phyloP scores from a whole-genome alignment of 1,140 invertebrate genomes.

The Nasonia longicornis region DNA sequence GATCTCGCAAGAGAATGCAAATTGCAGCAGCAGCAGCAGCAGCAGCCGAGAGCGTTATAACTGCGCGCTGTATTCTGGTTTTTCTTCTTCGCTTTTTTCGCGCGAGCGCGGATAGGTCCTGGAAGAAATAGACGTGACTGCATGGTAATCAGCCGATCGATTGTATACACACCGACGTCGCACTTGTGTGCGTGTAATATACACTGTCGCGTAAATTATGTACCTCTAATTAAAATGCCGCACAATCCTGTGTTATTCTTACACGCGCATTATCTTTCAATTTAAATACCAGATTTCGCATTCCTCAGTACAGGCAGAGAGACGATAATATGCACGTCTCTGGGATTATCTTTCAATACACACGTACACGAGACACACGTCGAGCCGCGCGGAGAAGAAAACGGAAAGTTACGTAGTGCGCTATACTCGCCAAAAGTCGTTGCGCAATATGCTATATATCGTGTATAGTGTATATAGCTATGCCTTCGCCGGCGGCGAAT shows the following conservation, averaged over 20 bases:
- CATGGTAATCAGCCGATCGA: neutral
- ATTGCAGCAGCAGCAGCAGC: neutral
- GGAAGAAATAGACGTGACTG: neutral
- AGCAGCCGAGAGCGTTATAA: neutral
- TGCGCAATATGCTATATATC: neutral
- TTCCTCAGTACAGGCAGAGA: neutral
- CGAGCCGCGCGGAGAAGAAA: too few species aligned
- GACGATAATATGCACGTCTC: neutral
- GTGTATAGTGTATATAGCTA: too few species aligned
- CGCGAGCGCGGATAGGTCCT: neutral
- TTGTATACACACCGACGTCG: neutral
- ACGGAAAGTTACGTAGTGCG: neutral
- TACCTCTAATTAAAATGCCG: too few species aligned
- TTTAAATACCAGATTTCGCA: neutral
- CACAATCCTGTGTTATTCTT: too few species aligned
- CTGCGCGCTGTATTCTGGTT: neutral
- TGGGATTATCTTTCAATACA: neutral
- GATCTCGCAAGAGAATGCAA: slow-evolving; percentile 40
- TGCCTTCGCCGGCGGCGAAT: too few species aligned
- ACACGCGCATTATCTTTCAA: neutral
- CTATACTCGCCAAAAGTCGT: neutral
- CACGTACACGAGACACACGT: too few species aligned
- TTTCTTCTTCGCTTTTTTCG: slow-evolving; percentile 15
- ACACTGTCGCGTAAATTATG: neutral
- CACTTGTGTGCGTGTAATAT: neutral